Base-by-base conservation (phyloP, 2,888 invertebrate genomes). In the Achlya flavicornis region DNA sequence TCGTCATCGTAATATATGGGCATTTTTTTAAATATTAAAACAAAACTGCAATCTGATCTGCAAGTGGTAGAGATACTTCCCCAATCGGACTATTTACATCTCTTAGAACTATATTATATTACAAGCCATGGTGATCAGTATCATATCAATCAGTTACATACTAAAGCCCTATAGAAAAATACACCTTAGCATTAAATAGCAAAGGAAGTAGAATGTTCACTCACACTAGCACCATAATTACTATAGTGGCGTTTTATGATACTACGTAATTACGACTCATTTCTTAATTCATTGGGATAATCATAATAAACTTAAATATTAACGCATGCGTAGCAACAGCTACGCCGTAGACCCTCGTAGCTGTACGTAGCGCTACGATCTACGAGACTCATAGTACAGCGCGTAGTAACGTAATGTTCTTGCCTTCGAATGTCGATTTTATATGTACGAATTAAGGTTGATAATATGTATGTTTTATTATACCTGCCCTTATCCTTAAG, bases 341-440 rank as follows among this genome's bases (percentile, higher is more conserved):
- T 60, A 41, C 41, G 41, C 11, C 60, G 60, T 75, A 73, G 77
- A 61, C 58, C 26, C 41, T 16, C 60, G 60, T 75, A 73, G 77
- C 61, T 48, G 7, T 58, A 63, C 67, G 69, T 73, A 73, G 71
- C 63, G 63, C 64, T 66, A 70, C 69, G n/a, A 12, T 61, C 77
- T 77, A 76, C 73, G 67, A 26, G 58, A 0, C 66, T 68, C 53
- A 67, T 77, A 75, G 75, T 69, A 59, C 11, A 14, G n/a, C 10
- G 35, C 43, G 60, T 60, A 41, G 60, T 41, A 60, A 19, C 41
- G 11, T 12, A 41, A 26, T 2, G n/a, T 7, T 26, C 16, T 38
- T 26, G 19, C 33, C n/a, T 58, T 35, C 58, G 19, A 60, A 41
- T 60, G 41, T 60, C 26, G 41, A 41, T 19, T 60, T 60, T 60